Conservation (phyloP, 2,888 invertebrate genomes). For the Tetranychus truncatus region DNA sequence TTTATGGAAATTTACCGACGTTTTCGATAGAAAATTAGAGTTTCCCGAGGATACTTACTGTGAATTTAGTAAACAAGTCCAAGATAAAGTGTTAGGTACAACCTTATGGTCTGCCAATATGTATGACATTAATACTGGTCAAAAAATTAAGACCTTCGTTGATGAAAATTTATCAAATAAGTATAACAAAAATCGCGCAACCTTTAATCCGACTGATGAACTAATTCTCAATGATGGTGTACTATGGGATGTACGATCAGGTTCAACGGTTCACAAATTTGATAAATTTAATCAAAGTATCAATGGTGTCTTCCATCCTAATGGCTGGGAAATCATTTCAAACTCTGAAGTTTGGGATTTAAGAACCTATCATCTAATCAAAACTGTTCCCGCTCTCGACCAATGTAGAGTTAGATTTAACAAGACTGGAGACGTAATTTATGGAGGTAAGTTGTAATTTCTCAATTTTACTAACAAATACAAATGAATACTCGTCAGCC, state of each 20-base stretch:
- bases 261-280: slow-evolving; percentile 80
- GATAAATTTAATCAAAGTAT: slow-evolving; percentile 89
- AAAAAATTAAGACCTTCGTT: slow-evolving; percentile 50
- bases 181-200: slow-evolving; percentile 80
- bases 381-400: slow-evolving; percentile 81
- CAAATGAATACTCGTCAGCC: neutral
- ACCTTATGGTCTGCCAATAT: slow-evolving; percentile 53
- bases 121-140: slow-evolving; percentile 68
- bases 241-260: slow-evolving; percentile 68
- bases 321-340: slow-evolving; percentile 83
- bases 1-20: slow-evolving; percentile 44
- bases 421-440: slow-evolving; percentile 63
- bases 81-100: slow-evolving; percentile 75
- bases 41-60: slow-evolving; percentile 70
- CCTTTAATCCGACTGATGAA: slow-evolving; percentile 81
- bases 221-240: slow-evolving; percentile 88
- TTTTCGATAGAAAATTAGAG: slow-evolving; percentile 41
- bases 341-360: slow-evolving; percentile 96
- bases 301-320: slow-evolving; percentile 89
- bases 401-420: slow-evolving; percentile 67
- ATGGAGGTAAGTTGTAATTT: slow-evolving; percentile 41
- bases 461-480: too few relatives aligned
- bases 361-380: slow-evolving; percentile 73
- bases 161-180: slow-evolving; percentile 65
- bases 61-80: slow-evolving; percentile 63